Base-by-base conservation (phyloP, 2,113 vertebrate species). In the Neopipo cinnamomea region DNA sequence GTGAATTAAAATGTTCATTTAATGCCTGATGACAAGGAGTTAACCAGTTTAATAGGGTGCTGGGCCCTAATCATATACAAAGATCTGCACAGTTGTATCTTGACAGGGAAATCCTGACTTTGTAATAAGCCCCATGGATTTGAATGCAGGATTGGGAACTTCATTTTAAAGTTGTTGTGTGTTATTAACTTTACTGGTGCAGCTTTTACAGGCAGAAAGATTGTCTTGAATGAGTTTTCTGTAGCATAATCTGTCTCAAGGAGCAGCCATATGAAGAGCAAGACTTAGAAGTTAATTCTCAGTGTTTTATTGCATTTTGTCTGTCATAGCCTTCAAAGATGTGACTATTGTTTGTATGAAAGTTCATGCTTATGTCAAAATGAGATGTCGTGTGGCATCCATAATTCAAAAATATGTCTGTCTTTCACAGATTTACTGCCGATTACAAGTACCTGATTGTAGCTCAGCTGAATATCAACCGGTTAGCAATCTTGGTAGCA, bases 401-500 rank as follows among this genome's bases (percentile, higher is more conserved):
- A 8, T 50, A 27, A 68, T 59, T 83, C 16, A 89, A 63, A 80
- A 67, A 27, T 44, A 2, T 2, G 8, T 91, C 27, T 95, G n/a
- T 67, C 59, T 81, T 78, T 56, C 87, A 41, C 90, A 99, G 99
- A 42, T 97, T 99, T n/a, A 99, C 98, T 53, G 97, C 98, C 0
- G 96, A 99, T 83, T 98, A 98, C 95, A 98, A 98, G 91, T 98
- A 98, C 80, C 81, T 99, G 93, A 97, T 99, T 8, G 98, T 99
- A 22, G 98, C 98, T 30, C 99, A 99, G 97, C 96, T 99, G 93
- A 99, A 99, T 63, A 98, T 98, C 71, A 98, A 98, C 94, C 98
- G 98, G 65, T 96, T 99, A n/a, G 95, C 97, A 0, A 77, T 99
- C 41, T 73, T 99, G 89, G 98, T 97, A 3, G 99, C 98, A 0